Evolutionary conservation across 2,888 invertebrate species (phyloP).

Genomic region (Trichogramma evanescens): DNA sequence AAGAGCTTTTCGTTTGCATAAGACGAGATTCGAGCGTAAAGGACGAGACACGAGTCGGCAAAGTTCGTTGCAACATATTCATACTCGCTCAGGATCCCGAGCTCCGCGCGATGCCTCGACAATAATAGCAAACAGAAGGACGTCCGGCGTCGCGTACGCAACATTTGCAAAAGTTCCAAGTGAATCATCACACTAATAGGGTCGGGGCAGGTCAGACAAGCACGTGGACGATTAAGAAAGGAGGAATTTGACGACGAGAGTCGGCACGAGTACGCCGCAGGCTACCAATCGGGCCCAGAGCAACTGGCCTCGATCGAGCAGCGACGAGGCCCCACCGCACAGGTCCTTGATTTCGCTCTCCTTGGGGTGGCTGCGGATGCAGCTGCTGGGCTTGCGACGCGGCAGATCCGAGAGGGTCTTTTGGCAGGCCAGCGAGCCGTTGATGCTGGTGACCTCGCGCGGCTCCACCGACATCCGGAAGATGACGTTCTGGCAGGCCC

Average conservation of each 20-base stretch:
- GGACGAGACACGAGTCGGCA: too few species aligned
- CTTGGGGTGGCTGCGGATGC: slow-evolving; percentile 69
- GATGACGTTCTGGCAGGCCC: slow-evolving; percentile 52
- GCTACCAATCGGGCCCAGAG: slow-evolving; percentile 19
- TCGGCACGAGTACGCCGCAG: slow-evolving; percentile 19
- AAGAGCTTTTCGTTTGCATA: too few species aligned
- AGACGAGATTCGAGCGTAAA: too few species aligned
- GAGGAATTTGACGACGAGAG: neutral
- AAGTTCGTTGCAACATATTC: too few species aligned
- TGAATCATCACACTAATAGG: neutral
- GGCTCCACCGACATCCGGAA: slow-evolving; percentile 48
- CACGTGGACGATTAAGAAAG: neutral
- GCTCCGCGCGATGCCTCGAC: too few species aligned
- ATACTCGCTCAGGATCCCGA: too few species aligned
- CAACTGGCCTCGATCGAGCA: neutral
- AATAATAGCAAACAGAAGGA: too few species aligned
- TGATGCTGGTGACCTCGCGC: slow-evolving; percentile 50
- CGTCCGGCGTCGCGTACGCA: too few species aligned
- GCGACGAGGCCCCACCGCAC: slow-evolving; percentile 35
- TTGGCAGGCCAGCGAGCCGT: slow-evolving; percentile 59
- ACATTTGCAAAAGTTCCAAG: too few species aligned
- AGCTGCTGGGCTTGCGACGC: slow-evolving; percentile 64
- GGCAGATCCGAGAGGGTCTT: slow-evolving; percentile 57
- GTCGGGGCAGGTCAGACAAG: neutral
- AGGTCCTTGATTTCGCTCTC: slow-evolving; percentile 53